These are phyloP conservation scores for Danaus chrysippus DNA, from an alignment of 2,888 invertebrate genomes.

Conservation along the genomic window DNA sequence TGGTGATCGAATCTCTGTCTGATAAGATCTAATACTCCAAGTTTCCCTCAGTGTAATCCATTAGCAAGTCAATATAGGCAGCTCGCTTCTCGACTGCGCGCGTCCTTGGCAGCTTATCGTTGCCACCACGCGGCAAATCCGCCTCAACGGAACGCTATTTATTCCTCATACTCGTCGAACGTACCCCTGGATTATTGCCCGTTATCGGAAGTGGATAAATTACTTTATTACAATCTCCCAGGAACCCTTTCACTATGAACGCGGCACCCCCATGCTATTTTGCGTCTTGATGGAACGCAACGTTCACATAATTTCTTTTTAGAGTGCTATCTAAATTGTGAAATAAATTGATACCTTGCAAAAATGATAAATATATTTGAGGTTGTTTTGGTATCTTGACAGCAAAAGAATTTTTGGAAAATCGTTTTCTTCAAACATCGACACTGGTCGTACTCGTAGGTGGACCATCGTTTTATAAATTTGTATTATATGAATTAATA, in stretches of 20 bases:
- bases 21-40: constrained; percentile 7
- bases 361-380: constrained; percentile 41
- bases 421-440: background rate
- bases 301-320: constrained; percentile 55
- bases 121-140: constrained; percentile 39
- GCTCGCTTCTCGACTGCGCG: constrained; percentile 24
- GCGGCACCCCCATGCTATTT: constrained; percentile 54
- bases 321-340: constrained; percentile 55
- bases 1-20: constrained; percentile 11
- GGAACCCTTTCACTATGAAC: constrained; percentile 50
- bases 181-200: constrained; percentile 63
- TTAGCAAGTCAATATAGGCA: constrained; percentile 32
- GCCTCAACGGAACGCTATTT: constrained; percentile 45
- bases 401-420: constrained; percentile 13
- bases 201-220: constrained; percentile 75
- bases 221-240: constrained; percentile 67
- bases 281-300: constrained; percentile 57
- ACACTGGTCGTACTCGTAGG: background rate
- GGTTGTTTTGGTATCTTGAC: constrained; percentile 32
- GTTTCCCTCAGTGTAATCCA: constrained; percentile 30
- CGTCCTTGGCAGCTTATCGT: constrained; percentile 36
- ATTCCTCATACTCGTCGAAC: constrained; percentile 47
- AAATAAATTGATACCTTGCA: constrained; percentile 45
- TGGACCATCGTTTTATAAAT: background rate
- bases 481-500: background rate